Conservation (phyloP, 53 echinoderm and acorn worm species). For the Holothuria leucospilota region DNA sequence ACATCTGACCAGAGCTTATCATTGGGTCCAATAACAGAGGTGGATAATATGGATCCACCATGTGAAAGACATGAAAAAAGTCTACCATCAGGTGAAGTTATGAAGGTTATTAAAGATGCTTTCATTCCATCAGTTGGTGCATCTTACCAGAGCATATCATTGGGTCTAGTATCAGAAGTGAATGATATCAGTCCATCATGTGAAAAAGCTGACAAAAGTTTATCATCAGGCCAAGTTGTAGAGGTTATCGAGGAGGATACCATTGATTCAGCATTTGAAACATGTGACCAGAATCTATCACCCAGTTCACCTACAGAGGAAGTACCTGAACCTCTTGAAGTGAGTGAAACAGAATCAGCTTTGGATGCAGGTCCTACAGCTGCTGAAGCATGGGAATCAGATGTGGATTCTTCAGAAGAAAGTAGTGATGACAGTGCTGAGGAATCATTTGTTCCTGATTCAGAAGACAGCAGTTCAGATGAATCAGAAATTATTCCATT, state of each 20-base stretch:
- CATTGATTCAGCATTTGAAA: constrained; percentile 5
- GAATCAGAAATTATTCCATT: constrained; percentile 15
- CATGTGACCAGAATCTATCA: not conserved
- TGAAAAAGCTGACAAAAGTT: not conserved
- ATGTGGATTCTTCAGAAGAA: not conserved
- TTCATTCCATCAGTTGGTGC: not conserved
- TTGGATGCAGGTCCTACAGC: not conserved
- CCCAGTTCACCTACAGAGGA: not conserved
- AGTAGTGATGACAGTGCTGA: constrained; percentile 15
- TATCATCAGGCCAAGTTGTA: not conserved
- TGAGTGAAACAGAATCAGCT: not conserved
- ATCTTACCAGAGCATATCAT: not conserved
- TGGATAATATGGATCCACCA: too few relatives aligned
- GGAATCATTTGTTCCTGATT: constrained; percentile 12
- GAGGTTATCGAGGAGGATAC: constrained; percentile 6
- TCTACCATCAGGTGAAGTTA: too few relatives aligned
- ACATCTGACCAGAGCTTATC: not conserved
- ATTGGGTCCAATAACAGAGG: not conserved
- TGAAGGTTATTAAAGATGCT: not conserved
- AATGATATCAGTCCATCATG: not conserved
- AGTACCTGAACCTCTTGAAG: too few relatives aligned
- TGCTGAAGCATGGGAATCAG: constrained; percentile 12
- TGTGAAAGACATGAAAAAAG: too few relatives aligned
- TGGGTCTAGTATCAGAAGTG: not conserved
- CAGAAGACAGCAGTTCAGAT: constrained; percentile 9